These are phyloP conservation scores for Varanus salvator DNA, from an alignment of 2,113 vertebrate species.

Conservation along the genomic window DNA sequence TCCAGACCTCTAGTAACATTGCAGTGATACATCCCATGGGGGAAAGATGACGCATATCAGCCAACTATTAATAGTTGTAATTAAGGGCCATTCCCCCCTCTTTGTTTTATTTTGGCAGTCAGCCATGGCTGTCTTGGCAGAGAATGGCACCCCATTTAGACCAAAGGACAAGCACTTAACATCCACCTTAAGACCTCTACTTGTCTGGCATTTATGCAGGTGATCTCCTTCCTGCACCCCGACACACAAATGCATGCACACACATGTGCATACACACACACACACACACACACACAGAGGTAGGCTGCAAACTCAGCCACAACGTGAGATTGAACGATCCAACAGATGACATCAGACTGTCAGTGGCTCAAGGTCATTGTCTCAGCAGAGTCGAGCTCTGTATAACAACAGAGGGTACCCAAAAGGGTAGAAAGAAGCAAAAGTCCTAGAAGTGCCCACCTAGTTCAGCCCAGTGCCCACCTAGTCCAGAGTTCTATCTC, in stretches of 20 bases:
- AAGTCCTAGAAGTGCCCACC: too few relatives aligned
- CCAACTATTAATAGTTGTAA: constrained; percentile 30
- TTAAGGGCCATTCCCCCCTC: constrained; percentile 9
- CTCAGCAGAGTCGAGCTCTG: background rate
- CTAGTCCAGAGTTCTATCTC: background rate
- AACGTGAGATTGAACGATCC: background rate
- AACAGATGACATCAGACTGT: background rate
- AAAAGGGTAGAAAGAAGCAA: background rate
- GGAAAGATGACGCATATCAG: background rate
- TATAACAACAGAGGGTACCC: background rate
- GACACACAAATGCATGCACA: too few relatives aligned
- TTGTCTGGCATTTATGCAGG: constrained; percentile 10
- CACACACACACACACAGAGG: background rate
- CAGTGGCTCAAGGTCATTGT: background rate
- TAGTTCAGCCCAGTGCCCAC: background rate
- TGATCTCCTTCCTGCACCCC: background rate
- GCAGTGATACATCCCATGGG: background rate
- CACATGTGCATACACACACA: too few relatives aligned
- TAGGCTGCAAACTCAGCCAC: background rate
- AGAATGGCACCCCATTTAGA: constrained; percentile 16
- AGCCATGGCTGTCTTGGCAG: constrained; percentile 24
- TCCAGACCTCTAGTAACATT: constrained; percentile 21
- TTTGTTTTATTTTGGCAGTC: constrained; percentile 29
- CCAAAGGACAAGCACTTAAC: constrained; percentile 39
- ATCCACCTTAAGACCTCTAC: constrained; percentile 24